Conservation (phyloP, 2,888 invertebrate species). For the Ennomos quercinarius region DNA sequence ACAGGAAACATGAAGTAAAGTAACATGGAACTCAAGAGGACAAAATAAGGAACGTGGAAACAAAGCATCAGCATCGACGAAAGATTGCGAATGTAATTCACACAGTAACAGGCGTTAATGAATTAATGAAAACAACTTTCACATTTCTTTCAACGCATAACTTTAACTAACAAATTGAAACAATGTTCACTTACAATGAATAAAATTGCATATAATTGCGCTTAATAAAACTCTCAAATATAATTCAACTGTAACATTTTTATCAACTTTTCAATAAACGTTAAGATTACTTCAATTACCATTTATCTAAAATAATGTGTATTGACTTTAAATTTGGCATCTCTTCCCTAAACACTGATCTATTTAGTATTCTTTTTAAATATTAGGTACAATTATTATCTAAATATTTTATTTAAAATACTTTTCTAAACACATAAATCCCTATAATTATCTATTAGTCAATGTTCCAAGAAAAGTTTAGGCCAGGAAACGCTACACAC, state of each 20-base stretch:
- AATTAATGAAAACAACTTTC: slow-evolving; percentile 67
- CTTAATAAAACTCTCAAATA: slow-evolving; percentile 85
- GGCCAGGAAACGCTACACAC: slow-evolving; percentile 82
- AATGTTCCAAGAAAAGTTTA: slow-evolving; percentile 79
- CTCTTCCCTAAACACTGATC: slow-evolving; percentile 84
- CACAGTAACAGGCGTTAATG: slow-evolving; percentile 40
- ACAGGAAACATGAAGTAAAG: slow-evolving; percentile 31
- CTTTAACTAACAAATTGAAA: slow-evolving; percentile 85
- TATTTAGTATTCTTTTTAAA: slow-evolving; percentile 69
- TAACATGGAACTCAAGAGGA: no score
- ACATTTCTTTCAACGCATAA: slow-evolving; percentile 77
- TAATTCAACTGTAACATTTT: slow-evolving; percentile 85
- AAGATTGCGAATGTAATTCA: slow-evolving; percentile 40
- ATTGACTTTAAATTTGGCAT: slow-evolving; percentile 90
- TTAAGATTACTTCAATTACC: slow-evolving; percentile 83
- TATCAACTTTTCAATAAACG: slow-evolving; percentile 83
- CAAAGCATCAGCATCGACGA: slow-evolving; percentile 37
- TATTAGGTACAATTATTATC: slow-evolving; percentile 74
- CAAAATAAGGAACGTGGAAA: slow-evolving; percentile 30
- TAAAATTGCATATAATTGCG: slow-evolving; percentile 83
- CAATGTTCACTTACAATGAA: slow-evolving; percentile 84
- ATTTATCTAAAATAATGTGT: slow-evolving; percentile 87
- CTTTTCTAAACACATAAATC: slow-evolving; percentile 85
- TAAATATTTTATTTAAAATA: slow-evolving; percentile 85
- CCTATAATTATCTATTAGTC: slow-evolving; percentile 83